These are phyloP conservation scores for Drosophila baimaii DNA, from an alignment of 1,140 invertebrate genomes.

Conservation along the genomic window DNA sequence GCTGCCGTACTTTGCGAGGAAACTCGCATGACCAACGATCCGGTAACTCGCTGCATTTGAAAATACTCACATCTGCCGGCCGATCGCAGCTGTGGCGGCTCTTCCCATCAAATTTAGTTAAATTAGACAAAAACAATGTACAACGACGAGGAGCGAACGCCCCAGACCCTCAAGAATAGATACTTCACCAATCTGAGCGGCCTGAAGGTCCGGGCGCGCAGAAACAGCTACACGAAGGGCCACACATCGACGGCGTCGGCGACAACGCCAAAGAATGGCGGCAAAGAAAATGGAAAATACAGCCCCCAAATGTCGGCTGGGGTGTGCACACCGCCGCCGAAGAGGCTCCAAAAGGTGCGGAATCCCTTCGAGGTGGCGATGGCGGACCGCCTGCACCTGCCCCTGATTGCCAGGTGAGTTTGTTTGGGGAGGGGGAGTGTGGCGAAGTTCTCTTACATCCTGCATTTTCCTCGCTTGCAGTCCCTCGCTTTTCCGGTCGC, in stretches of 20 bases:
- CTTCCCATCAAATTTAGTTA: constrained; percentile 20
- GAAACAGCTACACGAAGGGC: constrained; percentile 28
- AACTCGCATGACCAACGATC: constrained; percentile 17
- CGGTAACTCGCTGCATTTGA: constrained; percentile 30
- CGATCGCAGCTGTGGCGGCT: constrained; percentile 15
- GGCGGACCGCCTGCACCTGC: constrained; percentile 78
- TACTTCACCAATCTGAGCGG: constrained; percentile 56
- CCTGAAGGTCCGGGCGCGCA: constrained; percentile 46
- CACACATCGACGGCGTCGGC: constrained; percentile 29
- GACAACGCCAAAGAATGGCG: constrained; percentile 70
- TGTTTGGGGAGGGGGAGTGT: background rate
- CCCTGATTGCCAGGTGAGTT: constrained; percentile 78
- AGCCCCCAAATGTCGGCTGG: constrained; percentile 58
- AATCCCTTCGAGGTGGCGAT: constrained; percentile 80
- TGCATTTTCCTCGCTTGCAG: constrained; percentile 36
- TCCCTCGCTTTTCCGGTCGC: constrained; percentile 76
- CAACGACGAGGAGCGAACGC: constrained; percentile 67
- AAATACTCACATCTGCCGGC: constrained; percentile 49
- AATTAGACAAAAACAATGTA: constrained; percentile 52
- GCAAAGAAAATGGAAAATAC: constrained; percentile 53
- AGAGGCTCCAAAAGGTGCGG: constrained; percentile 71
- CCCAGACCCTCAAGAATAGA: constrained; percentile 59
- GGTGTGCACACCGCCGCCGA: constrained; percentile 78
- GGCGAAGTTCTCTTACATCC: background rate
- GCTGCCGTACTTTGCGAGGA: too few species aligned